Percentiles rank a stretch among this genome's conserved stretches.
Conservation (phyloP, 2,113 vertebrate genomes). For the Brachypteracias leptosomus region DNA sequence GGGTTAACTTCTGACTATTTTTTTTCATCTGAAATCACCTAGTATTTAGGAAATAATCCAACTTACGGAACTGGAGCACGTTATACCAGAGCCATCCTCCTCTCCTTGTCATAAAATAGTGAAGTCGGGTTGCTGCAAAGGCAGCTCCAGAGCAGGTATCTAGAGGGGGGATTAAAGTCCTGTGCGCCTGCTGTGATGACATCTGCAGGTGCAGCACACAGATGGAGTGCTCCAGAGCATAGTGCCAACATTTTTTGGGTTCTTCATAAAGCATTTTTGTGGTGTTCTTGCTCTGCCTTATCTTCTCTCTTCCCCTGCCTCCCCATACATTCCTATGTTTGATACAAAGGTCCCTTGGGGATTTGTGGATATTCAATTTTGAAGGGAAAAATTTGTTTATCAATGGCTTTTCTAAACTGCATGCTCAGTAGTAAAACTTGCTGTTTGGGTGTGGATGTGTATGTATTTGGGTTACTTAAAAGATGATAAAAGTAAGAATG, state of each 20-base stretch:
- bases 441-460: background rate
- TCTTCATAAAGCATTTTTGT: background rate
- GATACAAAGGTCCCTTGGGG: background rate
- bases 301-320: background rate
- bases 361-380: background rate
- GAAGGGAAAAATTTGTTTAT: background rate
- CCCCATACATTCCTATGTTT: background rate
- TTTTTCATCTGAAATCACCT: background rate
- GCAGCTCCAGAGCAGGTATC: background rate
- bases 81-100: background rate
- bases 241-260: background rate
- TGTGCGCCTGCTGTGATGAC: background rate
- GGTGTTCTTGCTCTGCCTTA: background rate
- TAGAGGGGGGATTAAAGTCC: background rate
- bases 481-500: background rate
- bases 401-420: background rate
- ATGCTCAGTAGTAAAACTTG: background rate
- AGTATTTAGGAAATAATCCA: background rate
- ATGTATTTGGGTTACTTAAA: background rate
- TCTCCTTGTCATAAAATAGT: background rate
- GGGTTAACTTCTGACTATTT: background rate
- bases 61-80: fast-evolving
- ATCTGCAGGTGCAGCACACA: background rate
- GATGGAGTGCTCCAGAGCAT: background rate
- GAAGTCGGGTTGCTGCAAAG: background rate